phyloP scores from a whole-genome alignment of 2,113 vertebrate species.

The Cranoglanis bouderius region DNA sequence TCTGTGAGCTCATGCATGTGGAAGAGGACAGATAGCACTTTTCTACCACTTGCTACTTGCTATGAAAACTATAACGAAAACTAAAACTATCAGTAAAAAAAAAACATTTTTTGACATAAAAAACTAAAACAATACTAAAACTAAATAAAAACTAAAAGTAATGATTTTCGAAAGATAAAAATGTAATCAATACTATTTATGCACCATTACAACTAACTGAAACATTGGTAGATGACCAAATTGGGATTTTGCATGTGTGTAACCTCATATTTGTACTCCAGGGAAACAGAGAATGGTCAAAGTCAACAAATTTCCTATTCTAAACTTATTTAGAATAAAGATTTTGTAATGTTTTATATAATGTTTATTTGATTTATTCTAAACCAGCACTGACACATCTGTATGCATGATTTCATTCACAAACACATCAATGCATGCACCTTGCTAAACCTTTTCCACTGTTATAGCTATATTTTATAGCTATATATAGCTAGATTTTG shows the following conservation, averaged over 20 bases:
- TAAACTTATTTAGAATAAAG: neutral
- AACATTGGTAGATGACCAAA: neutral
- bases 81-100: no score
- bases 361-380: neutral
- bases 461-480: neutral
- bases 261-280: neutral
- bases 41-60: no score
- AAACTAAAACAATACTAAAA: no score
- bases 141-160: no score
- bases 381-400: no score
- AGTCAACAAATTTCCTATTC: neutral
- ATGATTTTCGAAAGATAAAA: no score
- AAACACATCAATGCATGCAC: neutral
- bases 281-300: neutral
- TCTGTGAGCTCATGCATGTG: neutral
- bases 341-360: neutral
- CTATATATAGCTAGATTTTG: neutral
- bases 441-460: neutral
- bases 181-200: no score
- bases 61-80: no score
- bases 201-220: no score
- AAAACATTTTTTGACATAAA: no score
- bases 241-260: neutral
- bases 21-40: neutral
- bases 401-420: neutral